Evolutionary conservation across 2,888 invertebrate species (phyloP), one percentile per base, ranked within the genome.

Genomic region (Cyrtodaria siliqua): DNA sequence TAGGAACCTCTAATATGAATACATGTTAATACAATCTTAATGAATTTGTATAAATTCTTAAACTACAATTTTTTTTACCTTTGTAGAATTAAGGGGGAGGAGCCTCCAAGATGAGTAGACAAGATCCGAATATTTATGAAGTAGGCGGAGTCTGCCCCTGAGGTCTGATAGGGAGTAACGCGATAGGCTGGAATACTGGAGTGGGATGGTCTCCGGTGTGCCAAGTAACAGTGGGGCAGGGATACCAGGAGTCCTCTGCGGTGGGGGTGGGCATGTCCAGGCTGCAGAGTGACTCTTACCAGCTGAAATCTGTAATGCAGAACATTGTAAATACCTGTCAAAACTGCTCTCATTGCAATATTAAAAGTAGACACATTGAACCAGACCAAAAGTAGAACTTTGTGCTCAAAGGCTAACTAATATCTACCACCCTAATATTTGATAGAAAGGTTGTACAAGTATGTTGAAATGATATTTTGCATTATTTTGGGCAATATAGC

Each of bases 241-340:
- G 23, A 93, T 92, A 2, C 95, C 95, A n/a, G 94, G 94, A 6
- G 92, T 88, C 57, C 94, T 79, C 29, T 93, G 91, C 0, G 94
- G 89, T n/a, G 91, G 88, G 2, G 91, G 89, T 2, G 92, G 93
- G 1, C 95, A 94, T 0, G 95, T 95, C 95, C 95, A 95, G 2
- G 95, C 95, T 1, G 95, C 94, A 85, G 95, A 94, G 89, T 95
- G 95, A 14, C 95, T 95, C 67, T 95, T 91, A 4, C 95, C 95
- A 2, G 95, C 95, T 1, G 95, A 95, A 56, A 95, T 94, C 94
- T 94, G 85, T 23, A 62, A 68, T n/a, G n/a, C n/a, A n/a, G n/a
- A n/a, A n/a, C n/a, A n/a, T n/a, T n/a, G n/a, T n/a, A n/a, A n/a
- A n/a, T n/a, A n/a, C n/a, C n/a, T n/a, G n/a, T n/a, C n/a, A n/a